Evolutionary conservation across 2,888 invertebrate genomes (phyloP), one percentile per base, ranked within the genome.

Genomic region (Scaptomyza polygonia): DNA sequence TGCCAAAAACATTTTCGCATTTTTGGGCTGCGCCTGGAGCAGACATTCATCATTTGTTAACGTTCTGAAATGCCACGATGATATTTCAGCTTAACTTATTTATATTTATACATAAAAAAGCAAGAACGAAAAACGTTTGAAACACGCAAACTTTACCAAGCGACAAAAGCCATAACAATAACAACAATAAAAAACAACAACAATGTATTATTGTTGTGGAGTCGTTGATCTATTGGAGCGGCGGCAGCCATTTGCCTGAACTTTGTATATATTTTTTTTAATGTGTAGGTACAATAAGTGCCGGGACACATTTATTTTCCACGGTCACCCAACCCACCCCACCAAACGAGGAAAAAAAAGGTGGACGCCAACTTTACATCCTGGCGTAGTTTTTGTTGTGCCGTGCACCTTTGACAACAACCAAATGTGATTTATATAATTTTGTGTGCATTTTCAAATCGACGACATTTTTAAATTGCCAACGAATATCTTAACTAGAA

Each of bases 81-180:
- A 72, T 77, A 77, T 84, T 84, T 79, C 73, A 77, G 77, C 78
- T 67, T 77, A 48, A 72, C 72, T 76, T 72, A 71, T 77, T 85
- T 77, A 59, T 79, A 77, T 79, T 79, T 86, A 88, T 88, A 88
- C 88, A 21, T 21, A 88, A 85, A 30, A 61, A 49, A 65, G 27
- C 61, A 43, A 34, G 16, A 18, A 61, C 32, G 29, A 49, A 25
- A 66, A 72, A 61, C 63, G 56, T 64, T 64, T 59, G 72, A 72
- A 87, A 77, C 87, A 88, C 88, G 87, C 87, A 70, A 88, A 81
- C 79, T 76, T 77, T 74, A 54, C 79, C 64, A 39, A 39, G 61
- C 76, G 73, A 72, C 83, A 70, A 64, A 54, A 49, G 52, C 45
- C 57, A 61, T 11, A 64, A 55, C 55, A 48, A 64, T 48, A 63